Base-by-base conservation (phyloP, 2,797 vertebrate species). In the Oryzias dopingdopingensis region DNA sequence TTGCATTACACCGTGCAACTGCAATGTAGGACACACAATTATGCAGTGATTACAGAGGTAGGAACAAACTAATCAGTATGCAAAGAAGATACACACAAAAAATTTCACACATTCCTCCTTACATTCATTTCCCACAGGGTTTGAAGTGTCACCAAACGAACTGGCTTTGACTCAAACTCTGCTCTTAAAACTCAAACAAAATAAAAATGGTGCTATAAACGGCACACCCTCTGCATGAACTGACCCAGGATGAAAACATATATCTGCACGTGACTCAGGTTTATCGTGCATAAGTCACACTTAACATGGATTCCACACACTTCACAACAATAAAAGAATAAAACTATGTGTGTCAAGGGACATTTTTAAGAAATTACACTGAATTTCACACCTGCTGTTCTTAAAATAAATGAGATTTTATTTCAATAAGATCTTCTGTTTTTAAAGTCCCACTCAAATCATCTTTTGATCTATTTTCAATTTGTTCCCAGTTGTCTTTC, bases 1-100 rank as follows among this genome's bases (percentile, higher is more conserved):
- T 88, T 86, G 84, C 55, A 70, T 86, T 86, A 74, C 81, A 80
- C 67, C 14, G 72, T 82, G 85, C 58, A 62, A 85, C 81, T 65
- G 74, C 74, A 75, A 84, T 86, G 78, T 81, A 72, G 82, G 79
- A 84, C 84, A 83, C 81, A 85, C 82, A 80, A 76, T 81, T 83
- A 84, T 65, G 70, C 46, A 64, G 70, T 57, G 32, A 77, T 66
- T 68, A 56, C 59, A 56, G 56, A 70, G 49, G 44, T 68, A 71
- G 63, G 58, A 55, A 46, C 54, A 53, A 50, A 74, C 45, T 51
- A n/a, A 49, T 42, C 24, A 13, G 59, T 29, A 47, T n/a, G 6
- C 46, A 47, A 62, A 62, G 49, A 65, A 20, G 50, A 37, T 37
- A 12, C 32, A 37, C 44, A 52, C 44, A 70, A 71, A 72, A 43